phyloP scores from a whole-genome alignment of 2,888 invertebrate species.

The Folsomia candida region DNA sequence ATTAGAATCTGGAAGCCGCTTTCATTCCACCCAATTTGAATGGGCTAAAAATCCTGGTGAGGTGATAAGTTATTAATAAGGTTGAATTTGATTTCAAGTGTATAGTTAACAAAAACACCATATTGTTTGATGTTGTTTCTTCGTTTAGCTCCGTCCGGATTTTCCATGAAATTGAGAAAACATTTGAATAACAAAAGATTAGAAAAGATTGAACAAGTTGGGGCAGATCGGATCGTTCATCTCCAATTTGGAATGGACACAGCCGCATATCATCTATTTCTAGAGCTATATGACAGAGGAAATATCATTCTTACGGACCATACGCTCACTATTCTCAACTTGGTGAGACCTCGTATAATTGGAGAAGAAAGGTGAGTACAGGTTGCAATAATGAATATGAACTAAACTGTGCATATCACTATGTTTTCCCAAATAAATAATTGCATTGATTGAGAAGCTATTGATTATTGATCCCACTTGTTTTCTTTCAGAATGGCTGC shows the following conservation, averaged over 20 bases:
- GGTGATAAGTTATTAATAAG: conserved; percentile 55
- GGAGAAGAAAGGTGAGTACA: conserved; percentile 73
- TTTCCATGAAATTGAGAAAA: conserved; percentile 98
- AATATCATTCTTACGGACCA: conserved; percentile 92
- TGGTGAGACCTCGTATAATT: conserved; percentile 87
- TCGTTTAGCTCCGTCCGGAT: conserved; percentile 80
- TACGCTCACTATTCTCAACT: conserved; percentile 83
- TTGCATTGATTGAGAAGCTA: conserved; percentile 10
- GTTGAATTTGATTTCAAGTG: conserved; percentile 49
- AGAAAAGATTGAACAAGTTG: conserved; percentile 80
- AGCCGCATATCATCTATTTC: conserved; percentile 88
- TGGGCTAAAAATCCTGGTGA: conserved; percentile 87
- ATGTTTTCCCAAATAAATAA: conserved; percentile 11
- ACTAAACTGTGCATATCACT: too few relatives aligned
- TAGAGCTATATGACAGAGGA: conserved; percentile 93
- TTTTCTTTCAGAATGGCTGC: conserved; percentile 72
- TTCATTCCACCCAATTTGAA: conserved; percentile 92
- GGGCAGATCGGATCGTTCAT: conserved; percentile 89
- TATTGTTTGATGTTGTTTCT: too few relatives aligned
- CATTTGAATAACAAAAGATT: conserved; percentile 93
- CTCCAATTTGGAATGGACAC: conserved; percentile 92
- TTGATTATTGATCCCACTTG: conserved; percentile 12
- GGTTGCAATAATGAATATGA: too few relatives aligned
- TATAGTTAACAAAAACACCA: neutral
- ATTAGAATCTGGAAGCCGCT: conserved; percentile 88